phyloP scores from a whole-genome alignment of 2,888 invertebrate species.

The Heliconius ismenius region DNA sequence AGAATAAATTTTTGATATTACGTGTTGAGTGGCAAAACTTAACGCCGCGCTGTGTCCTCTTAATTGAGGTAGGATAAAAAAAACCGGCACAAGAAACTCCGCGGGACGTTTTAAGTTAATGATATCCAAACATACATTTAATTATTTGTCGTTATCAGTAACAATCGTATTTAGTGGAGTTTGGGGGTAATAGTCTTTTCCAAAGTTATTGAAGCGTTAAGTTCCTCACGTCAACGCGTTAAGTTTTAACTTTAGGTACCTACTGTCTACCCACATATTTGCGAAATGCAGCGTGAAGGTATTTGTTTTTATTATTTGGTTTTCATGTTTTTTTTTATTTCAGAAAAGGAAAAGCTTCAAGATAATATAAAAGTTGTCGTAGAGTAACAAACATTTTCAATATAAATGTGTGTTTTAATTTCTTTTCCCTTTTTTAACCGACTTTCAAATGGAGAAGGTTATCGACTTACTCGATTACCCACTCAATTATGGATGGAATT shows the following conservation, averaged over 20 bases:
- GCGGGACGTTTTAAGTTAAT: not conserved
- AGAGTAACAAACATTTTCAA: constrained; percentile 39
- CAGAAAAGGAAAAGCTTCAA: constrained; percentile 52
- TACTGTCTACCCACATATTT: not conserved
- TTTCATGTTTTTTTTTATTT: constrained; percentile 15
- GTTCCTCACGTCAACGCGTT: not conserved
- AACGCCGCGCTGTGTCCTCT: not conserved
- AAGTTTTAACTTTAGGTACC: not conserved
- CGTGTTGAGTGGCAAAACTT: not conserved
- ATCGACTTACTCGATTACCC: not conserved
- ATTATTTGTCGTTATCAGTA: too few species aligned
- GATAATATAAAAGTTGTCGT: constrained; percentile 57
- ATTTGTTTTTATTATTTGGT: too few species aligned
- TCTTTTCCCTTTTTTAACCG: not conserved
- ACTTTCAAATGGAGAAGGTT: not conserved
- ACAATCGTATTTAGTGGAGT: not conserved
- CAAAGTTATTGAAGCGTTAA: not conserved
- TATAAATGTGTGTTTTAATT: not conserved
- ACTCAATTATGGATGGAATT: too few species aligned
- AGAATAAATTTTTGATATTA: not conserved
- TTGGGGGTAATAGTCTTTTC: not conserved
- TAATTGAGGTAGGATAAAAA: too few species aligned
- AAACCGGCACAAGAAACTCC: not conserved
- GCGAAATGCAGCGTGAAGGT: not conserved
- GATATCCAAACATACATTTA: not conserved